Evolutionary conservation across 37 sponge, comb jelly and placozoan species (phyloP).

Genomic region (Oscarella lobularis): DNA sequence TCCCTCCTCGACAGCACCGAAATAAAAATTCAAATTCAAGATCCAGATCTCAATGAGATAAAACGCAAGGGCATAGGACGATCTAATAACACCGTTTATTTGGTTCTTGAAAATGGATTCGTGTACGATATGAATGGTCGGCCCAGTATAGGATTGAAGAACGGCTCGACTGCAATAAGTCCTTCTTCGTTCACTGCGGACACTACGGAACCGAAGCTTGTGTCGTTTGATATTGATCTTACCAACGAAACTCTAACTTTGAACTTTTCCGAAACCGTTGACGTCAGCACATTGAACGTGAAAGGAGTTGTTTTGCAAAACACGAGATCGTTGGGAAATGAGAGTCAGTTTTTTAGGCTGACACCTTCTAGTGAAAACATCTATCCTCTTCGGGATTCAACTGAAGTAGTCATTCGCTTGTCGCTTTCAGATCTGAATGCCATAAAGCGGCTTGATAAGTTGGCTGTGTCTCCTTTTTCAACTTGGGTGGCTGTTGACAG

Average conservation of each 20-base stretch:
- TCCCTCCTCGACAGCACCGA: constrained; percentile 28
- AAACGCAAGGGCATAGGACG: constrained; percentile 57
- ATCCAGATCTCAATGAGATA: constrained; percentile 60
- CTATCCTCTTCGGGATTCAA: not conserved
- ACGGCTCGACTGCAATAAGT: constrained; percentile 28
- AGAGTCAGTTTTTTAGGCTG: not conserved
- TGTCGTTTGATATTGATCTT: constrained; percentile 52
- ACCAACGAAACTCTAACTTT: constrained; percentile 37
- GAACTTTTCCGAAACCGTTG: constrained; percentile 54
- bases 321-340: not conserved
- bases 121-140: constrained; percentile 62
- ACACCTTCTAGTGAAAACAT: not conserved
- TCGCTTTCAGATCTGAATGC: constrained; percentile 49
- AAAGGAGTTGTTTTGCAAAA: not conserved
- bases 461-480: constrained; percentile 30
- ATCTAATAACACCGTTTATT: constrained; percentile 10
- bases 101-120: constrained; percentile 24
- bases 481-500: constrained; percentile 42
- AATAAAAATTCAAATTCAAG: not conserved
- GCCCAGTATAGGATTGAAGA: constrained; percentile 27
- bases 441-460: constrained; percentile 43
- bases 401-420: constrained; percentile 1
- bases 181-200: constrained; percentile 28
- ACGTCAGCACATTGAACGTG: not conserved
- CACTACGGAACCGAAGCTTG: constrained; percentile 20